phyloP scores from a whole-genome alignment of 2,888 invertebrate species.

The Rotaria socialis region DNA sequence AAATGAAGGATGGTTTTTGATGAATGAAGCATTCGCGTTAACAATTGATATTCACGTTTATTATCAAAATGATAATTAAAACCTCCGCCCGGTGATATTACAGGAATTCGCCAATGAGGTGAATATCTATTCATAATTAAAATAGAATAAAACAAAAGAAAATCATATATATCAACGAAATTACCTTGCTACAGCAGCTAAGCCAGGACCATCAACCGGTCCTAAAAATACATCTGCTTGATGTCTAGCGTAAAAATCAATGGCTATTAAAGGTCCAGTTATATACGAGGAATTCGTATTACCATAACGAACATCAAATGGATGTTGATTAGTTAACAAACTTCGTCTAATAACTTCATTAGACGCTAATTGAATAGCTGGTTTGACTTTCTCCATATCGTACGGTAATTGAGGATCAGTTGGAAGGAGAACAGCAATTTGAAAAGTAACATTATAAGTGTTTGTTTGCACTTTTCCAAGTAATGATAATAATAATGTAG shows the following conservation, averaged over 20 bases:
- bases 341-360: neutral
- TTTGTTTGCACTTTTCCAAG: neutral
- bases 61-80: conserved; percentile 36
- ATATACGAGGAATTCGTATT: conserved; percentile 30
- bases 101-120: conserved; percentile 16
- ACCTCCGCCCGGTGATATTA: conserved; percentile 10
- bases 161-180: neutral
- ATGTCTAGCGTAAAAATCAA: conserved; percentile 20
- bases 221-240: conserved; percentile 23
- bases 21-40: conserved; percentile 29
- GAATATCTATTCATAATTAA: neutral
- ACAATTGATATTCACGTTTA: conserved; percentile 33
- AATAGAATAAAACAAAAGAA: neutral
- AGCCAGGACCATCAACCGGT: conserved; percentile 20
- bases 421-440: conserved; percentile 31
- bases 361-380: conserved; percentile 21
- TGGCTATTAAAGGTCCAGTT: neutral
- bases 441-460: neutral
- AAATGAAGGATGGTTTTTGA: conserved; percentile 7
- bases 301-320: conserved; percentile 5
- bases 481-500: neutral
- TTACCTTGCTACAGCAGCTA: conserved; percentile 15
- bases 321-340: neutral
- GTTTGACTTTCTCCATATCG: neutral
- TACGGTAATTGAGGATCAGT: neutral